Conservation (phyloP, 2,113 vertebrate species). For the human region GRCh38 chrX:109269501-109270000, state of each 20-base stretch:
- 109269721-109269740: conserved; percentile 21
- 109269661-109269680: not conserved
- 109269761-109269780: no score
- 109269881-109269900: conserved; percentile 33
- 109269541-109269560: not conserved
- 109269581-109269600: not conserved
- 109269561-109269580: not conserved
- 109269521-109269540: conserved; percentile 5
- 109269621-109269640: not conserved
- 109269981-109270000: not conserved
- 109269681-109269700: not conserved
- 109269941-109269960: not conserved
- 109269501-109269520: not conserved
- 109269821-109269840: not conserved
- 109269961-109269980: not conserved
- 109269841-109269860: not conserved
- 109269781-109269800: not conserved
- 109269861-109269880: not conserved
- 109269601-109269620: not conserved
- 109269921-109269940: conserved; percentile 63
- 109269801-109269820: not conserved
- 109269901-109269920: conserved; percentile 53
- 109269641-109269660: not conserved
- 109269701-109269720: not conserved
- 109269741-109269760: not conserved